A percentile compares a stretch with the other conserved stretches of the same genome.
phyloP scores from a whole-genome alignment of 2,797 vertebrate genomes.

The Ara ararauna region DNA sequence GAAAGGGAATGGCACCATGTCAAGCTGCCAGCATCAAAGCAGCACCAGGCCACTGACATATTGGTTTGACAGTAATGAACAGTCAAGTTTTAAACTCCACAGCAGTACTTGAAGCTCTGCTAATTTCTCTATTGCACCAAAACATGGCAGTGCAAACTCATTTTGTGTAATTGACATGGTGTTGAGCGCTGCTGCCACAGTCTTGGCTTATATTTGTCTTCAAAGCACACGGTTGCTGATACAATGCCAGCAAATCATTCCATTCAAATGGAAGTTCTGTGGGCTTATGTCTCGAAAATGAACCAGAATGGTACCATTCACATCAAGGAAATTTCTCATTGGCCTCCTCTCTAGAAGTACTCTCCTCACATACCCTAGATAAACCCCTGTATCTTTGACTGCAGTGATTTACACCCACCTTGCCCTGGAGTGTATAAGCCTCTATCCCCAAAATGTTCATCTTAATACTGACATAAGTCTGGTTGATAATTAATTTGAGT shows the following conservation, averaged over 20 bases:
- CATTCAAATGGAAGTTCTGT: background rate
- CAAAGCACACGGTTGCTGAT: background rate
- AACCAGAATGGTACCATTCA: background rate
- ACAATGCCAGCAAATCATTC: constrained; percentile 29
- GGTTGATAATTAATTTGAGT: constrained; percentile 72
- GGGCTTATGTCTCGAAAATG: background rate
- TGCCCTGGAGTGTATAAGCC: background rate
- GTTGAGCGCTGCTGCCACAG: background rate
- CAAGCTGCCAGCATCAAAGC: background rate
- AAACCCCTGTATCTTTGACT: constrained; percentile 8
- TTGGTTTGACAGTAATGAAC: background rate
- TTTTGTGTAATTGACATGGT: background rate
- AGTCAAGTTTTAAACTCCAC: background rate
- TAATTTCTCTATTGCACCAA: background rate
- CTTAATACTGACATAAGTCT: constrained; percentile 49
- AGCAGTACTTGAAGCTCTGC: fast-evolving
- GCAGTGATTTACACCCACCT: constrained; percentile 25
- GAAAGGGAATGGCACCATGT: background rate
- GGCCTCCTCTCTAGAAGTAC: background rate
- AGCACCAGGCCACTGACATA: background rate
- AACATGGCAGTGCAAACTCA: background rate
- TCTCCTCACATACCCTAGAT: background rate
- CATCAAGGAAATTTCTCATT: constrained; percentile 30
- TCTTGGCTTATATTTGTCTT: background rate
- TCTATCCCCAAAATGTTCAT: background rate